Evolutionary conservation across 2,113 vertebrate species (phyloP), one percentile per base, ranked within the genome.

Genomic region (Cercocebus atys): DNA sequence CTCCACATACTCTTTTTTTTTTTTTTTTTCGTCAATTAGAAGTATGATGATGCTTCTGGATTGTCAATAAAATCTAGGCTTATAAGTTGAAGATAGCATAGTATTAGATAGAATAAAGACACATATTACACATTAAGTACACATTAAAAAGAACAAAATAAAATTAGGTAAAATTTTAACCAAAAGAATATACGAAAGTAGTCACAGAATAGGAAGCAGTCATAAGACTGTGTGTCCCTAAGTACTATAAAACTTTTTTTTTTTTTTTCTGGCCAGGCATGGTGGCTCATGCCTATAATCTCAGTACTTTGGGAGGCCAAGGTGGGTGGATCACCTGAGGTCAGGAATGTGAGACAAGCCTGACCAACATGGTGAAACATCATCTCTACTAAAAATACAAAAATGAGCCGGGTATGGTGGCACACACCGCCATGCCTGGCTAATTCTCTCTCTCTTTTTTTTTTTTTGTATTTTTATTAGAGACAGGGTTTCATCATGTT

Each of bases 101-200:
- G 20, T 79, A 47, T 57, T 81, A 92, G 35, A 64, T 40, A 47
- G 35, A 79, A 86, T 30, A 57, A 86, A 94, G 45, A 66, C 45
- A 43, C 38, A 84, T 81, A 73, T 47, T 52, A 68, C 25, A 88
- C 1, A 79, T 40, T 82, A 89, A 52, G 59, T 50, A 79, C 45
- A 47, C n/a, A 84, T 59, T 68, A 88, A 92, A 81, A 89, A 20
- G 38, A 1, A 47, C 16, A 82, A 40, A 83, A 73, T 45, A 66
- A 87, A 50, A 83, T 66, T 82, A 94, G 61, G 47, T 22, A 80
- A 43, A 73, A 43, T 43, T 40, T 76, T 50, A 76, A 76, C 12
- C 68, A 64, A 83, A 94, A 61, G 32, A 78, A 94, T 79, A 50
- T 35, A 83, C 30, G 78, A 47, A 94, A 94, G 88, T 52, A 66